Conservation (phyloP, 2,113 vertebrate genomes). For the Apistogramma diplotaenia region DNA sequence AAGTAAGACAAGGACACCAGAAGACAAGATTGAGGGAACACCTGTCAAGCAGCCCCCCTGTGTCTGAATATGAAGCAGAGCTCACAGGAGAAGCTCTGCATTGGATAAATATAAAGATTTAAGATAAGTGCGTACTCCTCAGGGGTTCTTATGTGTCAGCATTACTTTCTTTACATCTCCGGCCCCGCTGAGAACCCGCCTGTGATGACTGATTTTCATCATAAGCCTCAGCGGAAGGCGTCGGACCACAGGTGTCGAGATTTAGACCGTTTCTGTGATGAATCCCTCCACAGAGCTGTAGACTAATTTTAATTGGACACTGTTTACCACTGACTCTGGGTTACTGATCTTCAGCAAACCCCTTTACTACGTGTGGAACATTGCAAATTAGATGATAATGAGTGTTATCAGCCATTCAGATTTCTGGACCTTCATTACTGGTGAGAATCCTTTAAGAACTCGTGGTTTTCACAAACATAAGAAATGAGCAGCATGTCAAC, state of each 20-base stretch:
- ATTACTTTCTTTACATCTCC: neutral
- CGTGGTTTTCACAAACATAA: neutral
- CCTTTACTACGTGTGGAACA: neutral
- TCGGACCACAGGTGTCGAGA: neutral
- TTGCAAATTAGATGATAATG: neutral
- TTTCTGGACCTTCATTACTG: neutral
- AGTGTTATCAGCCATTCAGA: neutral
- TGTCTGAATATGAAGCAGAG: neutral
- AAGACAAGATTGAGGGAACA: neutral
- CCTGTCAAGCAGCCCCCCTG: neutral
- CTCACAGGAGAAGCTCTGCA: neutral
- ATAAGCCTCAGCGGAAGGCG: neutral
- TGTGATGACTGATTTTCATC: neutral
- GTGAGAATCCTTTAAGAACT: neutral
- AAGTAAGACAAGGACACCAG: neutral
- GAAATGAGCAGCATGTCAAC: neutral
- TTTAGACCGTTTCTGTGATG: slow-evolving; percentile 16
- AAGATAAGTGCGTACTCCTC: neutral
- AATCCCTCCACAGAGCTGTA: slow-evolving; percentile 2
- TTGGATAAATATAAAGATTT: slow-evolving; percentile 1
- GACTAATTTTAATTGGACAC: neutral
- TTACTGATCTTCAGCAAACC: slow-evolving; percentile 1
- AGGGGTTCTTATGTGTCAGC: neutral
- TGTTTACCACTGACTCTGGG: neutral
- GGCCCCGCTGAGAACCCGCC: neutral